Evolutionary conservation across 2,888 invertebrate species (phyloP), one percentile per base, ranked within the genome.

Genomic region (Sturmia bella): DNA sequence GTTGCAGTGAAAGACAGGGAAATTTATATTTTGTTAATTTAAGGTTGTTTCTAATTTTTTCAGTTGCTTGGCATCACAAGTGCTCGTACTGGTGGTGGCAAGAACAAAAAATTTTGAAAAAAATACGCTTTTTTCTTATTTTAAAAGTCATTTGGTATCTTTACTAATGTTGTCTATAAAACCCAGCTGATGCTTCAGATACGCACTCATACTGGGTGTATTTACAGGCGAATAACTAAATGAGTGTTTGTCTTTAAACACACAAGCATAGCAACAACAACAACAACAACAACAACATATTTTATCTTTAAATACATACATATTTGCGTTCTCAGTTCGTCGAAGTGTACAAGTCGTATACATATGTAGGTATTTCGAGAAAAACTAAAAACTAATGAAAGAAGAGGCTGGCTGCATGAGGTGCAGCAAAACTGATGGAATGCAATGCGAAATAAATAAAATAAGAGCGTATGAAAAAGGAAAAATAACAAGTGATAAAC

Each of bases 151-250:
- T 19, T 66, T 39, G 27, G 52, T 37, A 32, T 5, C 7, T 13
- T 43, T 57, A 21, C 61, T 68, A 37, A n/a, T 32, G 48, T 19
- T 50, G 43, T 24, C 41, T 24, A 54, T 70, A 80, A 80, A 70
- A 74, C 74, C 70, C 75, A 75, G 70, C 32, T 54, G 37, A 19
- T 32, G 27, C 56, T 56, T 52, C n/a, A 61, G n/a, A 50, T 2
- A 54, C 39, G 17, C n/a, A 50, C 41, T 45, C 45, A 1, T 24
- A 43, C 17, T n/a, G 17, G 1, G 32, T 11, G 2, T 7, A 32
- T 32, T 32, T 7, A 32, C 9, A 32, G 32, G 32, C 32, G 32
- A 32, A 32, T 7, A 32, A 9, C 32, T 7, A 32, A 32, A 32
- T 3, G 52, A 32, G 9, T 32, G 9, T 32, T 32, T 32, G 9